These are phyloP conservation scores for Pangasius mekongensis DNA, from an alignment of 2,797 vertebrate species.

Conservation along the genomic window DNA sequence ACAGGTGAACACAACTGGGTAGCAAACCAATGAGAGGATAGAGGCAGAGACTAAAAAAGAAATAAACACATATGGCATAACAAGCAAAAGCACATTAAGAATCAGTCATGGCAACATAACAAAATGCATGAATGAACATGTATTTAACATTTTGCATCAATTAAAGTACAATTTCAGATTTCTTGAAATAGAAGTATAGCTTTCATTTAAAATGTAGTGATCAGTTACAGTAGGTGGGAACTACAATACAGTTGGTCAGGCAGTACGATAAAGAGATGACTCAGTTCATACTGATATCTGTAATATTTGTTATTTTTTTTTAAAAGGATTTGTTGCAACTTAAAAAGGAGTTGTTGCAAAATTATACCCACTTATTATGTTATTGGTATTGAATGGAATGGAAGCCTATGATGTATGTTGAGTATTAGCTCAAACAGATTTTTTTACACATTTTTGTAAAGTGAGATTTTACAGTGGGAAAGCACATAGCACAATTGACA, in stretches of 20 bases:
- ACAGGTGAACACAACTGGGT: neutral
- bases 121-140: neutral
- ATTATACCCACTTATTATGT: no score
- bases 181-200: neutral
- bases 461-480: neutral
- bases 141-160: neutral
- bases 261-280: no score
- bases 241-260: neutral
- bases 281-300: neutral
- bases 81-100: neutral
- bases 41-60: neutral
- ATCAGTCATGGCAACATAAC: neutral
- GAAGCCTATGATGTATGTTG: neutral
- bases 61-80: neutral
- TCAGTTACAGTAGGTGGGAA: neutral
- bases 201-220: neutral
- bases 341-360: neutral
- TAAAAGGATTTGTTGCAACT: no score
- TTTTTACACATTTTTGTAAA: neutral
- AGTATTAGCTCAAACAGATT: neutral
- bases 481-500: neutral
- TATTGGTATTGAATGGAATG: neutral
- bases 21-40: neutral
- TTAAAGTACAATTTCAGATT: neutral
- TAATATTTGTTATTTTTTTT: no score